Evolutionary conservation across 2,113 vertebrate genomes (phyloP).

Genomic region (Mus musculus): GRCm39 chr7:74940001-74940500

Average conservation of each 20-base stretch:
- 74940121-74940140: background rate
- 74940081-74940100: background rate
- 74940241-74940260: background rate
- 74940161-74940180: background rate
- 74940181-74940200: background rate
- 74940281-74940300: background rate
- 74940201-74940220: background rate
- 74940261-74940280: background rate
- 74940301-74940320: background rate
- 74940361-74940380: background rate
- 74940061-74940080: background rate
- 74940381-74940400: background rate
- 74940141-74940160: background rate
- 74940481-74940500: background rate
- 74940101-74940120: background rate
- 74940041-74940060: background rate
- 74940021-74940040: background rate
- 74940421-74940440: background rate
- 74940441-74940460: background rate
- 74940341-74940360: background rate
- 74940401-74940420: background rate
- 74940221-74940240: background rate
- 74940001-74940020: background rate
- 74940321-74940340: background rate
- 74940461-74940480: too few relatives aligned